Conservation (phyloP, 2,113 vertebrate species). For the Hymenochirus boettgeri region DNA sequence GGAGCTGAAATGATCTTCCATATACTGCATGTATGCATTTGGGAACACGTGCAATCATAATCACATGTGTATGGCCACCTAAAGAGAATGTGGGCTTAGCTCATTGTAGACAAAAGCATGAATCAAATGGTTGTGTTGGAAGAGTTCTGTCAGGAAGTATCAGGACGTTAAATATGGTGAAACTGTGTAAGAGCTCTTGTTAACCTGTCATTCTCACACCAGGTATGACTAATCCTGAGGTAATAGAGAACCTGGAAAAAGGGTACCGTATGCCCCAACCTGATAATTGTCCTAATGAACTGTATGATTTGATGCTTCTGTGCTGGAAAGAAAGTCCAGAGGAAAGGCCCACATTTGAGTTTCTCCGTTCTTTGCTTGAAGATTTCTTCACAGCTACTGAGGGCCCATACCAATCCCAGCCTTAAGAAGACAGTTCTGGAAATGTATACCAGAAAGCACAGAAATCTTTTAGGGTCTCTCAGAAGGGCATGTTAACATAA, state of each 20-base stretch:
- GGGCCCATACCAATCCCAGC: constrained; percentile 88
- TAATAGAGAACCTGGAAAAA: constrained; percentile 86
- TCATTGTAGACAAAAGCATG: too few species aligned
- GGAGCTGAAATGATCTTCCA: too few species aligned
- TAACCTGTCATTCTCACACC: not conserved
- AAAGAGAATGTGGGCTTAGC: too few species aligned
- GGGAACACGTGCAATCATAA: too few species aligned
- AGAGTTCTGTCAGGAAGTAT: too few species aligned
- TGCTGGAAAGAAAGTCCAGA: constrained; percentile 89
- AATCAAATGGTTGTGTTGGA: too few species aligned
- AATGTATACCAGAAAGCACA: rapidly evolving
- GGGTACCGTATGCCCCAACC: constrained; percentile 89
- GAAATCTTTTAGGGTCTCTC: not conserved
- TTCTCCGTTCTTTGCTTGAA: constrained; percentile 82
- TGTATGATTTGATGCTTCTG: constrained; percentile 78
- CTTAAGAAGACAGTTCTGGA: constrained; percentile 41
- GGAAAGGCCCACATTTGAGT: constrained; percentile 90
- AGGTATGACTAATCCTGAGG: constrained; percentile 97
- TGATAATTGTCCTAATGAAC: constrained; percentile 77
- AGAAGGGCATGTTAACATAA: not conserved
- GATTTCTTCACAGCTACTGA: constrained; percentile 94
- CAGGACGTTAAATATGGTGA: too few species aligned
- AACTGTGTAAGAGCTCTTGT: too few species aligned
- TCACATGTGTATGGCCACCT: too few species aligned
- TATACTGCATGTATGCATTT: too few species aligned